Percentiles rank a stretch among this genome's conserved stretches.
These are phyloP conservation scores for Monoplex corrugatus DNA, from an alignment of 2,888 invertebrate species.

Conservation along the genomic window DNA sequence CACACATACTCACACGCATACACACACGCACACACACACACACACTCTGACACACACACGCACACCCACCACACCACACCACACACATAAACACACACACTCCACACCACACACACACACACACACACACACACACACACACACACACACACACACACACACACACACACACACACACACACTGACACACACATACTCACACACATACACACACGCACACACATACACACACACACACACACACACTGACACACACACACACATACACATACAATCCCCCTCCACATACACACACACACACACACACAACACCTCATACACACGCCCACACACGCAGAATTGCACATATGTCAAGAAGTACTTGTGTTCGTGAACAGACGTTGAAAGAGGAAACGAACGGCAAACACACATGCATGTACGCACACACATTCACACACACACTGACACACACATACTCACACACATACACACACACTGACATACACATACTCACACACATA, in stretches of 20 bases:
- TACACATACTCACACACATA: background rate
- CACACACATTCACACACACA: background rate
- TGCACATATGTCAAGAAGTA: no score
- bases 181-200: background rate
- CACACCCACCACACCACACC: background rate
- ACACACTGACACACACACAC: no score
- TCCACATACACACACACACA: background rate
- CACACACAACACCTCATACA: no score
- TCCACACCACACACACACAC: background rate
- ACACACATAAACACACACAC: background rate
- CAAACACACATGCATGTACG: no score
- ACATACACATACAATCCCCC: no score
- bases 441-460: background rate
- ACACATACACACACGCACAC: no score
- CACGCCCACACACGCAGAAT: no score
- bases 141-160: background rate
- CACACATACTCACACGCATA: background rate
- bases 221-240: no score
- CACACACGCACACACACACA: background rate
- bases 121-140: constrained; percentile 1
- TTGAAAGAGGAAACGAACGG: no score
- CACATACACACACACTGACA: no score
- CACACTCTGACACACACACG: background rate
- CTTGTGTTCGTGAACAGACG: no score
- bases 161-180: background rate